Evolutionary conservation across 2,888 invertebrate genomes (phyloP), one percentile per base, ranked within the genome.

Genomic region (Biston betularia): DNA sequence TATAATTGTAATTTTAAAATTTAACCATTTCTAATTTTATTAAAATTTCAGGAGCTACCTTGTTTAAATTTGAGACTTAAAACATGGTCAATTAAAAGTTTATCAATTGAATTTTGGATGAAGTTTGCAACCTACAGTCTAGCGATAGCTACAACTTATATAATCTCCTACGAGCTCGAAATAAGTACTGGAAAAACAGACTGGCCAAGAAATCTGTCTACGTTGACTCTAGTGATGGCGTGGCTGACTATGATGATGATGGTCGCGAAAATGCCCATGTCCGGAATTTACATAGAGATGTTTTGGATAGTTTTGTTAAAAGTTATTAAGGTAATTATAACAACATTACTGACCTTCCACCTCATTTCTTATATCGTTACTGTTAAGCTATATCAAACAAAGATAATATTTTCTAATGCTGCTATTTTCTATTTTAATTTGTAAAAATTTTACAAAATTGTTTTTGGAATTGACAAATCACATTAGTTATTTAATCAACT

Each of bases 211-310:
- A 33, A 61, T 15, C 8, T 65, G n/a, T 56, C 61, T 0, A 38
- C 55, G 10, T 10, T 61, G 1, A 42, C 65, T 14, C 44, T 65
- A 34, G 15, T 61, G 11, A 3, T 88, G 0, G 77, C 94, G 0
- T 95, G 95, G 95, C 78, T 94, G 12, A 94, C 95, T 73, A 84
- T 95, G 70, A 94, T 95, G 89, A 92, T 95, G 67, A 79, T 95
- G 8, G 77, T 94, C 0, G 94, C 95, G 0, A 87, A 94, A 61
- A 94, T 94, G 65, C 95, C 94, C 3, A 89, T 89, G 50, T 93
- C 94, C 87, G 95, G 95, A 0, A 94, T 93, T 71, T 94, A 94
- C 77, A 94, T 95, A 0, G 85, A 94, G 0, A 95, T 95, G 95
- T 95, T 95, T 80, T 92, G 92, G 33, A 93, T 93, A 74, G 95